Conservation (phyloP, 2,888 invertebrate species). For the Trichogramma dendrolimi region DNA sequence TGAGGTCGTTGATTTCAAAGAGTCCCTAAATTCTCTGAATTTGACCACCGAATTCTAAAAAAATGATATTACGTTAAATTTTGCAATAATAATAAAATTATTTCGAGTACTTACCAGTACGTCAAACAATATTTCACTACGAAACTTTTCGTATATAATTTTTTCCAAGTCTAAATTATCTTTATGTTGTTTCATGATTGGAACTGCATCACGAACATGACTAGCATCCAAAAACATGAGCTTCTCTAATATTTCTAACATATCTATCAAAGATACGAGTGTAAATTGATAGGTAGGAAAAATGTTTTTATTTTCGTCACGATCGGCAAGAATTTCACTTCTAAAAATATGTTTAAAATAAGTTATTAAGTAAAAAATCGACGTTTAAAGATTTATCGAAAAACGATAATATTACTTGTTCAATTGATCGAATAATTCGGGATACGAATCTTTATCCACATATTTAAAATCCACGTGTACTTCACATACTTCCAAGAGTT, state of each 20-base stretch:
- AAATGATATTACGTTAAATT: conserved; percentile 2
- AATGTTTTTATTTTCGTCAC: conserved; percentile 27
- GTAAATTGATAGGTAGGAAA: conserved; percentile 14
- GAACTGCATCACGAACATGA: conserved; percentile 13
- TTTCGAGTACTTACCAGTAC: conserved; percentile 13
- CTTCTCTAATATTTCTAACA: conserved; percentile 31
- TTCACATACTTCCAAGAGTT: conserved; percentile 24
- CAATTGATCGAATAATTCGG: conserved; percentile 30
- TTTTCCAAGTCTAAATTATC: conserved; percentile 1
- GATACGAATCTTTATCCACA: conserved; percentile 30
- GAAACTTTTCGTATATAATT: conserved; percentile 12
- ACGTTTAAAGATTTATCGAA: conserved; percentile 2
- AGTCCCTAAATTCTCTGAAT: conserved; percentile 13
- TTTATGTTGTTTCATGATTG: conserved; percentile 11
- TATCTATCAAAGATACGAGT: conserved; percentile 33
- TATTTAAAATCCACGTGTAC: conserved; percentile 23
- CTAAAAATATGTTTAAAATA: conserved; percentile 26
- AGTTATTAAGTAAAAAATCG: neutral
- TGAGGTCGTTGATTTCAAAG: neutral
- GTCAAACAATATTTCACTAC: conserved; percentile 22
- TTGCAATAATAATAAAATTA: neutral
- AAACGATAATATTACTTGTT: conserved; percentile 31
- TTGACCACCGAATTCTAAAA: conserved; percentile 20
- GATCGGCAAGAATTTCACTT: conserved; percentile 21
- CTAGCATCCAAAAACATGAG: conserved; percentile 22